Conservation (phyloP, 1,140 invertebrate species). For the Ylistrum balloti region DNA sequence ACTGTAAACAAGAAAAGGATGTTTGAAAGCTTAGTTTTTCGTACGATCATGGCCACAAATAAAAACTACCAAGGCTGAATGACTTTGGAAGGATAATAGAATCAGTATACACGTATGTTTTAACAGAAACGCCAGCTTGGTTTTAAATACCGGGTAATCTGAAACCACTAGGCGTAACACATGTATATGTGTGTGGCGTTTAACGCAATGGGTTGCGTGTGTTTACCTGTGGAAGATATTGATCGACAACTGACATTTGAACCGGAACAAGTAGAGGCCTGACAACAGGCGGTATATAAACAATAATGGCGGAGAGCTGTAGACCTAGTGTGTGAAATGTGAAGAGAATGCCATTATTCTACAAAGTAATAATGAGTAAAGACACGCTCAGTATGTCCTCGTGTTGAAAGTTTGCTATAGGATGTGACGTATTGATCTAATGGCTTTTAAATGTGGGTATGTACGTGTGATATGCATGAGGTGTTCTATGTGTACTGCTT, state of each 20-base stretch:
- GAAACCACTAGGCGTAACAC: neutral
- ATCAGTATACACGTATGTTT: neutral
- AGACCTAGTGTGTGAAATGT: neutral
- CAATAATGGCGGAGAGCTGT: neutral
- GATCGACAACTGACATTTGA: neutral
- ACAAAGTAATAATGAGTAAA: neutral
- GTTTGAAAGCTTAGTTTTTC: too few relatives aligned
- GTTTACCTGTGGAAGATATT: neutral
- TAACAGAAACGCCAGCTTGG: neutral
- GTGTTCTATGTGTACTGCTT: too few relatives aligned
- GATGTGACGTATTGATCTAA: neutral
- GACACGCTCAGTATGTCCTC: neutral
- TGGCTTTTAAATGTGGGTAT: neutral
- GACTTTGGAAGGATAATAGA: too few relatives aligned
- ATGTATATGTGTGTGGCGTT: neutral
- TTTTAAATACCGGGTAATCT: neutral
- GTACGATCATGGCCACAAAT: too few relatives aligned
- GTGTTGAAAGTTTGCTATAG: neutral
- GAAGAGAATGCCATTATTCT: neutral
- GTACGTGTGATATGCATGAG: neutral
- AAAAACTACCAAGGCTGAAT: too few relatives aligned
- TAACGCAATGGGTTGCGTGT: neutral
- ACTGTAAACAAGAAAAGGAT: too few relatives aligned
- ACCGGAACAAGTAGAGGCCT: neutral
- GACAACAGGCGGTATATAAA: slow-evolving; percentile 9